Evolutionary conservation across 1,140 invertebrate species (phyloP), one percentile per base, ranked within the genome.

Genomic region (Phymastichus coffea): DNA sequence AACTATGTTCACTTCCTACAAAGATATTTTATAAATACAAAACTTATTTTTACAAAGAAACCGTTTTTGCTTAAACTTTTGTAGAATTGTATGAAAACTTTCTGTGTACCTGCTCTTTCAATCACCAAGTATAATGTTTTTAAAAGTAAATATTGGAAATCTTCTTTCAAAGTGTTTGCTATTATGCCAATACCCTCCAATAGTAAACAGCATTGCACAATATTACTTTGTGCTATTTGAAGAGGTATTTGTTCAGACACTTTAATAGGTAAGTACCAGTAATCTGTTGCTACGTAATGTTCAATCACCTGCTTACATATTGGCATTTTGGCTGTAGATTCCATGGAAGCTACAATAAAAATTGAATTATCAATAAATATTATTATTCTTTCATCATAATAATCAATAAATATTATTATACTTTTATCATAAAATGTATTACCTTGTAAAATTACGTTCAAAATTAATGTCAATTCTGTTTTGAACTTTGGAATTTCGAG

Each of bases 61-160:
- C n/a, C n/a, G n/a, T n/a, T n/a, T n/a, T n/a, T n/a, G n/a, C n/a
- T n/a, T n/a, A n/a, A n/a, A n/a, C n/a, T n/a, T n/a, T n/a, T n/a
- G n/a, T n/a, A n/a, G n/a, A n/a, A n/a, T n/a, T n/a, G 22, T 3
- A 30, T 19, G 7, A 30, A 12, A 20, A 47, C 15, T 47, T 38
- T 14, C 37, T 23, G 22, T 43, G 49, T 73, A 83, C 87, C 87
- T 56, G 87, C 85, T 74, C 82, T 79, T 77, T 88, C 87, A 53
- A 88, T 75, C 17, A 88, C 66, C n/a, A 85, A 66, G 63, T 86
- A 89, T n/a, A 90, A 70, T 6, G 83, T 85, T 66, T 84, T 84
- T 17, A 88, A 63, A 43, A 88, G 66, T 75, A 81, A 85, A 14
- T 70, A 72, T 35, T 85, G 75, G 72, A 83, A 87, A 2, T 81